Conservation (phyloP, 2,113 vertebrate genomes). For the Cryptomyrus ogoouensis region DNA sequence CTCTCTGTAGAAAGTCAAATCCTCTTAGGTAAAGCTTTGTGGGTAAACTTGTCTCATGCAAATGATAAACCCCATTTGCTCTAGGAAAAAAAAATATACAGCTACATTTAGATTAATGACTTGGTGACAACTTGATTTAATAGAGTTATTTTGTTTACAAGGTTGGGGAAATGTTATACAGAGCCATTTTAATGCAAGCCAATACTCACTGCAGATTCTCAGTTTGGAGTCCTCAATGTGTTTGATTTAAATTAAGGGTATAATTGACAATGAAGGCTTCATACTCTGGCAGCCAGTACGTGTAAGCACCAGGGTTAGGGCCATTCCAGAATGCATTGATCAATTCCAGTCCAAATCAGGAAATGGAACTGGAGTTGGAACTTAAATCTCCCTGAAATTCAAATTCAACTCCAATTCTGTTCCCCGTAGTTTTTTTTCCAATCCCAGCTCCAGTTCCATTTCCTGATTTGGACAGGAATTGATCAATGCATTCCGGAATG, state of each 20-base stretch:
- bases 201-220: slow-evolving; percentile 61
- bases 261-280: slow-evolving; percentile 32
- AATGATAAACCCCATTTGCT: slow-evolving; percentile 72
- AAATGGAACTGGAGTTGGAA: too few relatives aligned
- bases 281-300: background rate
- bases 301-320: background rate
- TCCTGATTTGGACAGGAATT: too few relatives aligned
- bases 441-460: too few relatives aligned
- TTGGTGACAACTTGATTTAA: slow-evolving; percentile 67
- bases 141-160: slow-evolving; percentile 64
- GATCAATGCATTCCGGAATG: too few relatives aligned
- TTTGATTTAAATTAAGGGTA: slow-evolving; percentile 24
- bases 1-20: slow-evolving; percentile 65
- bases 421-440: too few relatives aligned
- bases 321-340: too few relatives aligned
- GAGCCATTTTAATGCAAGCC: slow-evolving; percentile 68
- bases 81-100: slow-evolving; percentile 59
- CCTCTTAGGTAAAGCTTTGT: slow-evolving; percentile 67
- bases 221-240: slow-evolving; percentile 43
- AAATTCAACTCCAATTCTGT: too few relatives aligned
- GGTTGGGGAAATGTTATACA: slow-evolving; percentile 47
- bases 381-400: too few relatives aligned
- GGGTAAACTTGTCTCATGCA: slow-evolving; percentile 68
- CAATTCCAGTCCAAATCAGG: too few relatives aligned
- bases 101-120: slow-evolving; percentile 69